Evolutionary conservation across 1,140 invertebrate species (phyloP), one percentile per base, ranked within the genome.

Genomic region (Drosophila mauritiana): DNA sequence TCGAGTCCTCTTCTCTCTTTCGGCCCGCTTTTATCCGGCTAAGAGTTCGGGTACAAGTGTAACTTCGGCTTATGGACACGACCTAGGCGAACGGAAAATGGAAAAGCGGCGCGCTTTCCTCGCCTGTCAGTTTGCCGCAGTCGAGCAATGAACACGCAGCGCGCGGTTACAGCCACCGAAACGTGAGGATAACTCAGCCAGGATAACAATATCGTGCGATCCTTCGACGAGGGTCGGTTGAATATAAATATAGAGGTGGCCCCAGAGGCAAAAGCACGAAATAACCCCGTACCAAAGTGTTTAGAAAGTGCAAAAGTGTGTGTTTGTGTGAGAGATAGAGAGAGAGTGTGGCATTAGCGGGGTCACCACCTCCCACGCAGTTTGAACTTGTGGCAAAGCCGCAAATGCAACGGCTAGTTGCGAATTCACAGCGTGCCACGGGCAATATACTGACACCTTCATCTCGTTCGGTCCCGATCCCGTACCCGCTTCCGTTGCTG

Each of bases 121-220:
- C 42, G 58, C 25, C 59, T 67, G 61, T 89, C 80, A 88, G 83
- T 88, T 83, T 88, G 84, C 83, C 83, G 83, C 83, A 88, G 83
- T 89, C 76, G 74, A 89, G 79, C 84, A 89, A 58, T 70, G 73
- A 89, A 73, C 67, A 67, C 79, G 79, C 65, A 82, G 34, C 83
- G 80, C 73, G 80, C 83, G 79, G 76, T 76, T 42, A 10, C 4
- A 37, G 31, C 8, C 27, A 27, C 0, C 25, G 17, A 12, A 22
- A 34, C 39, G 46, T 34, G 17, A 31, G 72, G 51, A 75, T 65
- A 65, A 40, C 59, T n/a, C 55, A 64, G 39, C 40, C 39, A 69
- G 64, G 57, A 82, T 78, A 79, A 64, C 34, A 40, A 42, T 49
- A 42, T 36, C 39, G 64, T 45, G 73, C 48, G 58, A 52, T 56